Conservation (phyloP, 2,888 invertebrate genomes). For the Gnatocerus cornutus region DNA sequence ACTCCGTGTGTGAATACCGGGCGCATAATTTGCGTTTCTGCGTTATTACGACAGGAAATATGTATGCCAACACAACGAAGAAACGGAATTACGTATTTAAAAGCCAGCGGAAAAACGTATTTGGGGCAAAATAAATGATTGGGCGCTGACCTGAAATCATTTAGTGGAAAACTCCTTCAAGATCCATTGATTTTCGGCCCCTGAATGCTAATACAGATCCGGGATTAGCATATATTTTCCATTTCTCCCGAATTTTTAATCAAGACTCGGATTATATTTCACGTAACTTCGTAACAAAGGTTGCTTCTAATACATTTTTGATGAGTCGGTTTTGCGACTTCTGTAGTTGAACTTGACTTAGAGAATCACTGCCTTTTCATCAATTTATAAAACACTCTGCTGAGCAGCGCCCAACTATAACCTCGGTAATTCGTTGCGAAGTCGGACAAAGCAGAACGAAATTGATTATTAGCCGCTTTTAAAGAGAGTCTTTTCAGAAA, state of each 20-base stretch:
- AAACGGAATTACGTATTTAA: neutral
- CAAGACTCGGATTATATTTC: neutral
- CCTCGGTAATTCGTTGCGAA: constrained; percentile 19
- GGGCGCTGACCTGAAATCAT: no score
- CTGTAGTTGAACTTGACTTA: neutral
- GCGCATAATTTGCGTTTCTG: neutral
- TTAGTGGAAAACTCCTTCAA: no score
- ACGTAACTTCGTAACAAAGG: constrained; percentile 3
- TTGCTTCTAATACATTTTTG: constrained; percentile 2
- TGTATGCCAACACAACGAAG: neutral
- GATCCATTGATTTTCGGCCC: no score
- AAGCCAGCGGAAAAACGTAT: neutral
- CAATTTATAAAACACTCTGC: constrained; percentile 19
- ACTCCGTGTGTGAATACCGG: neutral
- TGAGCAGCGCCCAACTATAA: constrained; percentile 12
- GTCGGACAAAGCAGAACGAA: constrained; percentile 21
- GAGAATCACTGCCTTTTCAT: neutral
- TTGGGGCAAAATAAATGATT: neutral
- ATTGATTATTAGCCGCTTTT: constrained; percentile 30
- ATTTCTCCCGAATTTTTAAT: constrained; percentile 5
- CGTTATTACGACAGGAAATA: neutral
- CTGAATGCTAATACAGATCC: no score
- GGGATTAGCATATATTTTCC: neutral
- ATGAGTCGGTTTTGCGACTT: neutral
- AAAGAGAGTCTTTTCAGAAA: neutral